phyloP scores from a whole-genome alignment of 2,113 vertebrate species.

The Mormyrus iriodes region DNA sequence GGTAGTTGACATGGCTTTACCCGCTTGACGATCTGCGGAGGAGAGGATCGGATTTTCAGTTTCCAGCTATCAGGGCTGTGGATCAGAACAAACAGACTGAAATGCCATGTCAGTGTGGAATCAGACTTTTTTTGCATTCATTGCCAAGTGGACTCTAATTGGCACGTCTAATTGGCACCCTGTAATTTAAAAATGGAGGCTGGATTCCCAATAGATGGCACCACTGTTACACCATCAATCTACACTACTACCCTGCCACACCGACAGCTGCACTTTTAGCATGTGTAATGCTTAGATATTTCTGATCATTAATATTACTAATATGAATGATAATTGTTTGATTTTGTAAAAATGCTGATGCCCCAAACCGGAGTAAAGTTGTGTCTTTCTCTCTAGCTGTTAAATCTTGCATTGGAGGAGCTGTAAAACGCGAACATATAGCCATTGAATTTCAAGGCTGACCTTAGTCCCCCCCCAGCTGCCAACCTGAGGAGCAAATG shows the following conservation, averaged over 20 bases:
- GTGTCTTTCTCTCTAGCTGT: not conserved
- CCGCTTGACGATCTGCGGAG: not conserved
- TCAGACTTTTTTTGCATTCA: not conserved
- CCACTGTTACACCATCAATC: not conserved
- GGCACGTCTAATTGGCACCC: not conserved
- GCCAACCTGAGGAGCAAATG: not conserved
- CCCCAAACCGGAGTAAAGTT: not conserved
- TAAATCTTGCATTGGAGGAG: not conserved
- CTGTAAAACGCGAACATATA: not conserved
- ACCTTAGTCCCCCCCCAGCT: not conserved
- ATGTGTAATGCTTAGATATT: not conserved
- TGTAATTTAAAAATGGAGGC: not conserved
- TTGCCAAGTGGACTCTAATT: not conserved
- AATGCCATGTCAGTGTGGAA: not conserved
- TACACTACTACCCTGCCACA: not conserved
- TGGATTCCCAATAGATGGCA: not conserved
- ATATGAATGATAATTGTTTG: not conserved
- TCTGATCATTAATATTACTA: not conserved
- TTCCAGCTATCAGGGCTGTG: not conserved
- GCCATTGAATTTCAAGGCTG: slow-evolving; percentile 8
- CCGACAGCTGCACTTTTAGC: not conserved
- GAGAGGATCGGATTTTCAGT: not conserved
- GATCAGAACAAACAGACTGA: not conserved
- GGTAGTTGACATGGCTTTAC: not conserved
- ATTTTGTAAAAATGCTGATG: not conserved